A percentile compares a stretch with the other conserved stretches of the same genome.
phyloP scores from a whole-genome alignment of 2,888 invertebrate genomes.

The Heteropelma amictum region DNA sequence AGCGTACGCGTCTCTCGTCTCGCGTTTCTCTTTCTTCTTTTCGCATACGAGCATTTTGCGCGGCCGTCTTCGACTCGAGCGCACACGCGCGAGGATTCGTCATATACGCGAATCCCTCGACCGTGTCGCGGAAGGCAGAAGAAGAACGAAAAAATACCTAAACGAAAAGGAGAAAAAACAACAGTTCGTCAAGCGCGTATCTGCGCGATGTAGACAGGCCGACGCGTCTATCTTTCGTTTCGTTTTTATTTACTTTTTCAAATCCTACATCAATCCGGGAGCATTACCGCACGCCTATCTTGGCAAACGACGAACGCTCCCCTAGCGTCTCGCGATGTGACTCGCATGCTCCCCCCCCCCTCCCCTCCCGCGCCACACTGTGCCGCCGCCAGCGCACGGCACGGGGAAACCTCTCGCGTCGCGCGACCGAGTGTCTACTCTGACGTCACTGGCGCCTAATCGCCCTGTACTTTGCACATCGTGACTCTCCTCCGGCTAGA shows the following conservation, averaged over 20 bases:
- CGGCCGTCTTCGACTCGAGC: no score
- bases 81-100: no score
- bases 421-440: conserved; percentile 58
- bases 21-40: no score
- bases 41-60: no score
- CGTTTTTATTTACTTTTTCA: background rate
- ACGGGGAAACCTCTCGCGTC: conserved; percentile 52
- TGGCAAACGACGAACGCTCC: conserved; percentile 3
- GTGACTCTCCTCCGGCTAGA: conserved; percentile 48
- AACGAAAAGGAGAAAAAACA: background rate
- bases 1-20: no score
- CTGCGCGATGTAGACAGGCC: background rate
- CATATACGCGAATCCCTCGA: background rate
- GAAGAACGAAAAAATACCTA: background rate
- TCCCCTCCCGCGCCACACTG: conserved; percentile 2
- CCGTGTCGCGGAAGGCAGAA: background rate
- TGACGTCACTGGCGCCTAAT: conserved; percentile 74
- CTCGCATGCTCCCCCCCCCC: conserved; percentile 35
- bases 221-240: background rate
- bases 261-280: background rate
- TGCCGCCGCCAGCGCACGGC: no score
- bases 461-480: conserved; percentile 63
- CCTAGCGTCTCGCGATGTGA: background rate
- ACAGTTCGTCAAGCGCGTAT: no score
- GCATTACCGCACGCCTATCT: conserved; percentile 5